Evolutionary conservation across 2,888 invertebrate genomes (phyloP).

Genomic region (Salpingus planirostris): DNA sequence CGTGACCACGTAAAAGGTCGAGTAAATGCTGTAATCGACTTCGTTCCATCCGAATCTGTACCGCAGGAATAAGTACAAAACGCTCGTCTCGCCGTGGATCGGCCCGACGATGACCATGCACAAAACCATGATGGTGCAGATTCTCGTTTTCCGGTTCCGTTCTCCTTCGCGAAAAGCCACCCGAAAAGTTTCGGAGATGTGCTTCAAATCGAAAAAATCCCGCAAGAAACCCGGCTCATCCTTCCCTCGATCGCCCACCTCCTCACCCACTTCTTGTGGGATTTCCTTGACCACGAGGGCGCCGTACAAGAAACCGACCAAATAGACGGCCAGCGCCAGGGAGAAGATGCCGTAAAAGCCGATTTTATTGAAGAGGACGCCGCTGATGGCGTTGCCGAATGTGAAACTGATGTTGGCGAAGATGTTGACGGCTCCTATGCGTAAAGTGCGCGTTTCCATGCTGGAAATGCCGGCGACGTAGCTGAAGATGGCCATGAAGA

Average conservation of each 20-base stretch:
- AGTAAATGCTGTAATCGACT: slow-evolving; percentile 72
- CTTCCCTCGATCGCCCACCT: background rate
- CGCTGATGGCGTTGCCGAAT: slow-evolving; percentile 44
- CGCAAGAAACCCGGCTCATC: slow-evolving; percentile 19
- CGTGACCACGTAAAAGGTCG: slow-evolving; percentile 68
- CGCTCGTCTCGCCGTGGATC: slow-evolving; percentile 76
- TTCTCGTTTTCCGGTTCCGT: slow-evolving; percentile 58
- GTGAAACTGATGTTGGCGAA: slow-evolving; percentile 47
- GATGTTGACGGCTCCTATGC: slow-evolving; percentile 51
- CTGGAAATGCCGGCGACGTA: slow-evolving; percentile 52
- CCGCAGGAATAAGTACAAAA: slow-evolving; percentile 69
- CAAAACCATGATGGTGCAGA: slow-evolving; percentile 64
- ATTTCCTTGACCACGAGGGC: slow-evolving; percentile 22
- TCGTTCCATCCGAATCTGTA: slow-evolving; percentile 77
- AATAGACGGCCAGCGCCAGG: slow-evolving; percentile 20
- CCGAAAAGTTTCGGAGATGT: slow-evolving; percentile 63
- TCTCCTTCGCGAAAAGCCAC: slow-evolving; percentile 69
- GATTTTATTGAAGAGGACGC: slow-evolving; percentile 40
- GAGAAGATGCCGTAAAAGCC: slow-evolving; percentile 30
- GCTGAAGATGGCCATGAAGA: slow-evolving; percentile 50
- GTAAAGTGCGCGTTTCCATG: slow-evolving; percentile 47
- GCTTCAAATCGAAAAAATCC: slow-evolving; percentile 60
- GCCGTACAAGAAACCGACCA: slow-evolving; percentile 23
- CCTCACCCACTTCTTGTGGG: slow-evolving; percentile 1
- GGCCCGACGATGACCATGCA: slow-evolving; percentile 75